Conservation (phyloP, 2,888 invertebrate species). For the Leptinotarsa tumamoca region DNA sequence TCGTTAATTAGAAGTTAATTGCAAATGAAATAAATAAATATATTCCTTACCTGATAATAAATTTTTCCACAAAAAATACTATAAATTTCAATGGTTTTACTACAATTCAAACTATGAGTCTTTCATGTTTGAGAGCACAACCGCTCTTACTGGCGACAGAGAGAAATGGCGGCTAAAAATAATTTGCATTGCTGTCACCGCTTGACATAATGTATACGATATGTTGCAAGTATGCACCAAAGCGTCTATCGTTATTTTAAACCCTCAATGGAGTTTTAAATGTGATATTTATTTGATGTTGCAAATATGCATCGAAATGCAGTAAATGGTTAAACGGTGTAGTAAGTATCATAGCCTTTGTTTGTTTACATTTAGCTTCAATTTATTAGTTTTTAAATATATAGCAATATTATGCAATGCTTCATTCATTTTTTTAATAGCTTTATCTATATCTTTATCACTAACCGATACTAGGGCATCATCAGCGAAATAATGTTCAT, state of each 20-base stretch:
- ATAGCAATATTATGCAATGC: no score
- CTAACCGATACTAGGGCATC: no score
- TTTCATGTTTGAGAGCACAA: not conserved
- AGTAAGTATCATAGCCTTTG: no score
- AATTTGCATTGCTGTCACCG: not conserved
- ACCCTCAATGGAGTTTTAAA: not conserved
- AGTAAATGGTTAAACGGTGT: not conserved
- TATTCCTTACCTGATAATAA: not conserved
- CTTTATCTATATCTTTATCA: no score
- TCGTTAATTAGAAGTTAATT: not conserved
- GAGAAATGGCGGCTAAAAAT: not conserved
- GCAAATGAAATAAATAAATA: not conserved
- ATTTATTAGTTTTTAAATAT: no score
- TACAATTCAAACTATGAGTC: not conserved
- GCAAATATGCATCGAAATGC: not conserved
- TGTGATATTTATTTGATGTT: not conserved
- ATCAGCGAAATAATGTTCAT: no score
- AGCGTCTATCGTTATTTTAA: not conserved
- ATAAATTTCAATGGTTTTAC: not conserved
- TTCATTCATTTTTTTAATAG: no score
- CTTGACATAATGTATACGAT: not conserved
- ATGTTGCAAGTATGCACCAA: not conserved
- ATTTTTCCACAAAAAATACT: not conserved
- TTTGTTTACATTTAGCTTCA: no score
- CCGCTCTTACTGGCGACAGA: not conserved